phyloP scores from a whole-genome alignment of 2,113 vertebrate genomes.

The Crotalus tigris region DNA sequence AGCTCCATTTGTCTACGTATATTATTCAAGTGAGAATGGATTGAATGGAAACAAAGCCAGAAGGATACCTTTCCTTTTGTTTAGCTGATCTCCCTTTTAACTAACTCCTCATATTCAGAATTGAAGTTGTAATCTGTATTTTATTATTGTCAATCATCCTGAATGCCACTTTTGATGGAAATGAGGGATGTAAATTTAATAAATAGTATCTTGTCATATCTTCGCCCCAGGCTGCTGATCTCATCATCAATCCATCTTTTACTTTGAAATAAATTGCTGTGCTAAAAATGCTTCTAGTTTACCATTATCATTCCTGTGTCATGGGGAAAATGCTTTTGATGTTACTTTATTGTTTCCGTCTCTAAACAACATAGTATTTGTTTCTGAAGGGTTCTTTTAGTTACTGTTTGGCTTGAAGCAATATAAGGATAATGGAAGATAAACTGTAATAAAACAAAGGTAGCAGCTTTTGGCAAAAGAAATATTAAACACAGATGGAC shows the following conservation, averaged over 20 bases:
- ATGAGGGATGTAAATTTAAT: not conserved
- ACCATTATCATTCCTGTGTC: not conserved
- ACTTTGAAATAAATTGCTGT: not conserved
- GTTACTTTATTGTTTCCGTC: not conserved
- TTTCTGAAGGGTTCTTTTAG: not conserved
- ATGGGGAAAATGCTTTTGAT: not conserved
- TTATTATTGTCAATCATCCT: not conserved
- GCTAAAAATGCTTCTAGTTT: not conserved
- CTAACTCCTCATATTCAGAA: not conserved
- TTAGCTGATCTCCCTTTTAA: not conserved
- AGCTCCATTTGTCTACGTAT: not conserved
- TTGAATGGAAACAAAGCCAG: not conserved
- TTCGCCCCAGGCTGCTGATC: not conserved
- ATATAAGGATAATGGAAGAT: not conserved
- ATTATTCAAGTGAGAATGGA: not conserved
- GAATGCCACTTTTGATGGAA: not conserved
- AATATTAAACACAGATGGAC: not conserved
- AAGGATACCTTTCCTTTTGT: not conserved
- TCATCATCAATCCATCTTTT: not conserved
- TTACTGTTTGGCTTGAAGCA: not conserved
- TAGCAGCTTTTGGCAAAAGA: not conserved
- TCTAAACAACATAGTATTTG: not conserved
- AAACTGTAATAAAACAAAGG: not conserved
- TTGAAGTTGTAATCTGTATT: not conserved
- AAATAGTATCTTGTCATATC: not conserved